Evolutionary conservation across 2,113 vertebrate genomes (phyloP), one percentile per base, ranked within the genome.

Genomic region (Polyodon spathula): DNA sequence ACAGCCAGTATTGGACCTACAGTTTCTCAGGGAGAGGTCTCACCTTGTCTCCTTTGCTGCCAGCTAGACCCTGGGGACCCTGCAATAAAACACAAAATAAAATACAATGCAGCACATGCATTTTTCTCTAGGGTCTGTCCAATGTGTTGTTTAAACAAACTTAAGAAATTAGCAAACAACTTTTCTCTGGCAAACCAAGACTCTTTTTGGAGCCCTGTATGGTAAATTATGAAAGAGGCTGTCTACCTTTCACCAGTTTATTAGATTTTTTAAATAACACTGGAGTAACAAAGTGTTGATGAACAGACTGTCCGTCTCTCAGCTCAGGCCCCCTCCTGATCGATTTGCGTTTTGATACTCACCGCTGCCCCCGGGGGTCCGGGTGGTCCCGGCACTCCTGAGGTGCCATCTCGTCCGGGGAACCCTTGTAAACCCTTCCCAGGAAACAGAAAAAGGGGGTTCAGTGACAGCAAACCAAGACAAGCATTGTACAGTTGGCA

Each of bases 351-450:
- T 8, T 41, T 50, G 53, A 39, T 62, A 89, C 92, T 91, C 67
- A 99, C 95, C 0, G 46, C 59, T 0, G 72, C 66, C 37, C 96
- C 95, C 1, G 82, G 63, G 8, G 88, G 83, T n/a, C 96, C 96
- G 17, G 66, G 46, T 0, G 88, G 83, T 60, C 96, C 96, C 0
- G 82, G 77, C 7, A 81, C 46, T 58, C 96, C 96, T 1, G 80
- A 51, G 8, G 82, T 79, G 44, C 96, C 96, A 4, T 84, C 80
- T 76, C 91, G 89, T 16, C 95, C 96, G 0, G 85, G 80, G 64
- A 89, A 84, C 3, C 96, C 96, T 6, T 84, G 89, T 54, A 89
- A 73, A 65, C 96, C 95, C 96, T 98, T 61, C 37, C n/a, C 57
- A 68, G 52, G 57, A 40, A 9, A 61, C 16, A 63, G 4, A 37